These are phyloP conservation scores for Jordanella pulchra DNA, from an alignment of 2,797 vertebrate species.

Conservation along the genomic window DNA sequence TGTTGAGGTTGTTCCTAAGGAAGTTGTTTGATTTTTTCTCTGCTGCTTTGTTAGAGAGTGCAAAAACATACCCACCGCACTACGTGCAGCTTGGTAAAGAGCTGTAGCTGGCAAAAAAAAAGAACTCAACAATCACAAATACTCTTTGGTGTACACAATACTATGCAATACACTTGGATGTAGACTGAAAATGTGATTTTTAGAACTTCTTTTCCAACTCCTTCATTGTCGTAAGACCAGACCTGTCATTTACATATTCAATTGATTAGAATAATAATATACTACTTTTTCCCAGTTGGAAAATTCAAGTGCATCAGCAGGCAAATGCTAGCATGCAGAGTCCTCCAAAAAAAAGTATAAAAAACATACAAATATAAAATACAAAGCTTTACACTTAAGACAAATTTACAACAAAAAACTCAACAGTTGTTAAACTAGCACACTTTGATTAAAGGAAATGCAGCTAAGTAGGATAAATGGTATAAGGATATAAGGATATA, in stretches of 20 bases:
- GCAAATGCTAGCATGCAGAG: too few species aligned
- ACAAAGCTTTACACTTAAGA: too few species aligned
- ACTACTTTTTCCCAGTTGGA: background rate
- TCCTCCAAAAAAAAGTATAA: too few species aligned
- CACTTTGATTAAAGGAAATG: too few species aligned
- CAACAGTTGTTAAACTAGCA: too few species aligned
- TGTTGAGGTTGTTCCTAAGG: conserved; percentile 7
- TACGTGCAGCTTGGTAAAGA: background rate
- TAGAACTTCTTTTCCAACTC: background rate
- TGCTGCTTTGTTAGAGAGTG: background rate
- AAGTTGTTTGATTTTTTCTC: conserved; percentile 8
- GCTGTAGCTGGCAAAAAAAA: background rate
- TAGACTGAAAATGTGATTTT: background rate
- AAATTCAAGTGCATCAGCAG: background rate
- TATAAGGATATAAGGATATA: too few species aligned
- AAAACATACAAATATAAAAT: too few species aligned
- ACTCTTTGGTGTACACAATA: too few species aligned
- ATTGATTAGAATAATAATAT: background rate
- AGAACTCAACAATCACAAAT: background rate
- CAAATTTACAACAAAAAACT: too few species aligned
- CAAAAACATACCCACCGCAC: background rate
- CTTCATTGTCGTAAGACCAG: background rate
- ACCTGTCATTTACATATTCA: background rate
- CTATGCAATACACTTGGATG: too few species aligned
- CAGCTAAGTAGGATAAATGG: too few species aligned